Base-by-base conservation (phyloP, 2,113 vertebrate genomes). In the Sinocyclocheilus anophthalmus region DNA sequence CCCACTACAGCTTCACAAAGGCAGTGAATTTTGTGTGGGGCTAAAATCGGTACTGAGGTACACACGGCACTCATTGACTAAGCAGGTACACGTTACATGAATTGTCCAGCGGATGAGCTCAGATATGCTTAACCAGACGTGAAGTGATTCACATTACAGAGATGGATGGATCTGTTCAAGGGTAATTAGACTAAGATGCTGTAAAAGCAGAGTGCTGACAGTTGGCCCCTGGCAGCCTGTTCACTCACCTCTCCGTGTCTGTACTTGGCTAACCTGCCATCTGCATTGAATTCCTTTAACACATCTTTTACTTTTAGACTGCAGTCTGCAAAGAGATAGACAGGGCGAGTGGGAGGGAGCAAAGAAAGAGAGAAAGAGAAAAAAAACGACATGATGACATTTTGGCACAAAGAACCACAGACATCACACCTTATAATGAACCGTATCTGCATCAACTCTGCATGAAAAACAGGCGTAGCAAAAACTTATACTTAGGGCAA, bases 231-330 rank as follows among this genome's bases (percentile, higher is more conserved):
- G 67, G 81, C 30, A 70, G 30, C 67, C 87, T 84, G 72, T 69
- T 85, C 87, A 89, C 96, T 96, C 93, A 98, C 97, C 94, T 97
- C 96, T 91, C 95, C 96, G 14, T 95, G 94, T 63, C 95, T 89
- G 91, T 96, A 95, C 87, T 76, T 92, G 67, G 94, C 92, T 92
- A 97, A 92, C 1, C 91, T 84, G 16, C 95, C 96, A 65, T 95
- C 93, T 81, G 93, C 93, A 4, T 95, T 92, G 76, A 98, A 97
- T 83, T 97, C 95, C 91, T 91, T 94, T 91, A 98, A 94, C 75
- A 98, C 97, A 76, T 97, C 96, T 88, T 96, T 96, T 91, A 98
- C 97, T 90, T 96, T 97, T 92, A 95, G 88, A 91, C 92, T 95
- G 92, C 95, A 96, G 92, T 98, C 97, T 98, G 94, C 20, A 82